Conservation (phyloP, 2,888 invertebrate genomes). For the Stomorhina lunata region DNA sequence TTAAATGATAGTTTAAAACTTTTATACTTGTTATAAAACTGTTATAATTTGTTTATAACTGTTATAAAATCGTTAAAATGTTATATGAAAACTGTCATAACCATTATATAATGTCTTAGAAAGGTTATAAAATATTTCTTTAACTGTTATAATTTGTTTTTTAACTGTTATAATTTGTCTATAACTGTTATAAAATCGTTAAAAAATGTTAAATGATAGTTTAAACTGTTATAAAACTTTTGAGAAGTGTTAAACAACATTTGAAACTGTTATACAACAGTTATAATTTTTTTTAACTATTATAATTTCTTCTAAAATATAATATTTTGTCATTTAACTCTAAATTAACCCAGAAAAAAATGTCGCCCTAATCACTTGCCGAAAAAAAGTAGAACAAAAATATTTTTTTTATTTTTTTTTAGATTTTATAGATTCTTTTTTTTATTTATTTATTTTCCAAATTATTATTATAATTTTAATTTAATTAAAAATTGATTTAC, state of each 20-base stretch:
- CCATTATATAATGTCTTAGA: no score
- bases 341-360: no score
- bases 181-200: neutral
- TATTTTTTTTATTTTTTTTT: constrained; percentile 23
- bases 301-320: no score
- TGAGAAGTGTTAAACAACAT: no score
- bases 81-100: no score
- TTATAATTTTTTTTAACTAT: neutral
- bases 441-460: constrained; percentile 19
- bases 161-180: neutral
- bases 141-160: neutral
- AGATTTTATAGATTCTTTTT: neutral
- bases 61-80: neutral
- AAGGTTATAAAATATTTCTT: neutral
- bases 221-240: neutral
- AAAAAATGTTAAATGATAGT: no score
- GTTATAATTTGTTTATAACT: neutral
- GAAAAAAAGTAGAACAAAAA: constrained; percentile 39
- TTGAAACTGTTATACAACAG: neutral
- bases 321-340: no score
- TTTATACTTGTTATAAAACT: neutral
- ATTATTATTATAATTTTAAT: neutral
- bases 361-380: neutral
- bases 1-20: no score
- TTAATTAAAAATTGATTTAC: neutral